Evolutionary conservation across 2,888 invertebrate species (phyloP).

Genomic region (Plagiodera versicolora): DNA sequence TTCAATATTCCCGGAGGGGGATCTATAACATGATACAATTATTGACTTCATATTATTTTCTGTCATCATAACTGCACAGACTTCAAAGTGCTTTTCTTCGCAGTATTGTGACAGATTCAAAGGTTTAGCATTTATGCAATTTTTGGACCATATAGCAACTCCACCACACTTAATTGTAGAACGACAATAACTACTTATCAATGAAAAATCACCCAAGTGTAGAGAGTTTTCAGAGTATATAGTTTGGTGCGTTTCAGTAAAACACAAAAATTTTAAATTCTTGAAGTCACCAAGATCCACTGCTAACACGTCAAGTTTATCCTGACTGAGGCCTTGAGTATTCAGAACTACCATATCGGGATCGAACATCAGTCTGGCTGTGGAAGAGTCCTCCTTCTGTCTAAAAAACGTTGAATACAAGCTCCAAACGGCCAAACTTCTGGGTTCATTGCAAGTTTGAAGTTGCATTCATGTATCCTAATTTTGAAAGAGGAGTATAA

Average conservation of each 20-base stretch:
- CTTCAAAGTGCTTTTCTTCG: conserved; percentile 3
- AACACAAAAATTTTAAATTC: neutral
- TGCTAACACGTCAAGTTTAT: conserved; percentile 8
- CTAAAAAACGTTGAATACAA: conserved; percentile 5
- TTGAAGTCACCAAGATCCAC: neutral
- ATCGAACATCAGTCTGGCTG: conserved; percentile 10
- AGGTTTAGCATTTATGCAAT: conserved; percentile 2
- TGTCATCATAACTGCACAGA: neutral
- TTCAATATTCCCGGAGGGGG: conserved; percentile 6
- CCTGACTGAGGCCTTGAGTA: conserved; percentile 5
- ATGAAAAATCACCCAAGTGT: conserved; percentile 7
- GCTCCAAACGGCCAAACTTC: conserved; percentile 8
- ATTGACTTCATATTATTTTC: conserved; percentile 9
- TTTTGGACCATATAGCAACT: neutral
- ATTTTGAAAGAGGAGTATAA: conserved; percentile 9
- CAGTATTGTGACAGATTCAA: conserved; percentile 2
- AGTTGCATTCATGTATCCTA: conserved; percentile 3
- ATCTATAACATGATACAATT: conserved; percentile 6
- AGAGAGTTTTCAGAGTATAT: neutral
- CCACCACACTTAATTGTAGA: conserved; percentile 4
- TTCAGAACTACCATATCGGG: conserved; percentile 10
- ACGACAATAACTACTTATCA: conserved; percentile 9
- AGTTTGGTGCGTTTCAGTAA: conserved; percentile 3
- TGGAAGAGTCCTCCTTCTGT: conserved; percentile 6
- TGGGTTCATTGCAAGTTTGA: conserved; percentile 13